These are phyloP conservation scores for Xanthia togata DNA, from an alignment of 2,888 invertebrate genomes.

Conservation along the genomic window DNA sequence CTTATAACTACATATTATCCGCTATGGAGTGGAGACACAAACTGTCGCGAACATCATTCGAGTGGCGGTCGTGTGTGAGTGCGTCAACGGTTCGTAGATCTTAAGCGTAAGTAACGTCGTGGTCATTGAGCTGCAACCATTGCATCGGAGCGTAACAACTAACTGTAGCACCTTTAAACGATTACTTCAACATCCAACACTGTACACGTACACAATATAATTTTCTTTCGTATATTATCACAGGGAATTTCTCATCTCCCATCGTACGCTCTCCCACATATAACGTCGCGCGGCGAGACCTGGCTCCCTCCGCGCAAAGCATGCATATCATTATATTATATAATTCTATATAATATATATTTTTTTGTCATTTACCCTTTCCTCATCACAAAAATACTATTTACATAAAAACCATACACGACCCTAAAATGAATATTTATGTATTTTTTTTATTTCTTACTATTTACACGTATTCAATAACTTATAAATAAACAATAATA, in stretches of 20 bases:
- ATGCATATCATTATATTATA: conserved; percentile 65
- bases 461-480: conserved; percentile 88
- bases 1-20: conserved; percentile 20
- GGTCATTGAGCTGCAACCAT: conserved; percentile 66
- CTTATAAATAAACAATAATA: conserved; percentile 89
- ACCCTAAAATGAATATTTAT: conserved; percentile 85
- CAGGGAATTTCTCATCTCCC: conserved; percentile 61
- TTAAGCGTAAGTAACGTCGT: conserved; percentile 33
- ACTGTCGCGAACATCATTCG: neutral
- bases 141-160: conserved; percentile 65
- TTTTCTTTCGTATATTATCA: conserved; percentile 65
- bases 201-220: conserved; percentile 63
- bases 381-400: conserved; percentile 86
- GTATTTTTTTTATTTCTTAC: conserved; percentile 82
- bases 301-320: conserved; percentile 66
- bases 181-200: conserved; percentile 56
- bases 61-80: no score
- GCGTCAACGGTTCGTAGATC: neutral
- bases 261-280: conserved; percentile 62
- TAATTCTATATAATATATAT: conserved; percentile 71
- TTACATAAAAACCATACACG: conserved; percentile 84
- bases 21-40: conserved; percentile 16
- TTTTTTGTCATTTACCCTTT: conserved; percentile 88
- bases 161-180: conserved; percentile 65
- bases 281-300: conserved; percentile 58